Evolutionary conservation across 2,113 vertebrate genomes (phyloP), one percentile per base, ranked within the genome.

Genomic region (Carassius gibelio): DNA sequence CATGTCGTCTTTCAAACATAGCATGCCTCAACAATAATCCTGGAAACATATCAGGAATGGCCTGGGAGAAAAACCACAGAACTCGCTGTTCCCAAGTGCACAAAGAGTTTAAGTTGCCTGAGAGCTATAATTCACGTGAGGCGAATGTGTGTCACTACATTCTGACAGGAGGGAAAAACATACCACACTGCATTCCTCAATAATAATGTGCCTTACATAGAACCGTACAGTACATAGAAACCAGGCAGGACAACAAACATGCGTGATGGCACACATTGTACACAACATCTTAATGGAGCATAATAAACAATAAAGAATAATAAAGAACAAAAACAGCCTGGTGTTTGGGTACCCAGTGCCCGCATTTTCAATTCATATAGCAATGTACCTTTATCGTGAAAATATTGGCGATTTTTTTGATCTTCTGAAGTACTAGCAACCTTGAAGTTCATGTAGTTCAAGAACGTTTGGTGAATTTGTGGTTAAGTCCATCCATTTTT

Each of bases 401-500:
- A 19, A 19, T 17, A 55, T 34, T 55, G 7, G 8, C 4, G 23
- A 76, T 15, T 52, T 45, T 48, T 45, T 13, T 2, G 10, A 19
- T 34, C 66, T 69, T 69, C 36, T 11, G 5, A 45, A 45, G 38
- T 13, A 21, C 36, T 10, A n/a, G 38, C 13, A 45, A 52, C 75
- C 50, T 83, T 80, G 8, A 86, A 66, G n/a, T 42, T 74, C 81
- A 26, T 85, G 48, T 13, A 45, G 59, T 34, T 19, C 45, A 93
- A 84, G 90, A 83, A 90, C 88, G 26, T 30, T 34, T 23, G 59
- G 84, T 88, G 87, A 83, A 92, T 92, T 90, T 90, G 90, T 82
- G 91, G 91, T 89, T 81, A 87, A 83, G 90, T 55, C 82, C 90
- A 87, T 91, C 86, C 85, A 87, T 88, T 90, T 87, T 64, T 72